These are phyloP conservation scores for Adelges cooleyi DNA, from an alignment of 1,140 invertebrate species.

Conservation along the genomic window DNA sequence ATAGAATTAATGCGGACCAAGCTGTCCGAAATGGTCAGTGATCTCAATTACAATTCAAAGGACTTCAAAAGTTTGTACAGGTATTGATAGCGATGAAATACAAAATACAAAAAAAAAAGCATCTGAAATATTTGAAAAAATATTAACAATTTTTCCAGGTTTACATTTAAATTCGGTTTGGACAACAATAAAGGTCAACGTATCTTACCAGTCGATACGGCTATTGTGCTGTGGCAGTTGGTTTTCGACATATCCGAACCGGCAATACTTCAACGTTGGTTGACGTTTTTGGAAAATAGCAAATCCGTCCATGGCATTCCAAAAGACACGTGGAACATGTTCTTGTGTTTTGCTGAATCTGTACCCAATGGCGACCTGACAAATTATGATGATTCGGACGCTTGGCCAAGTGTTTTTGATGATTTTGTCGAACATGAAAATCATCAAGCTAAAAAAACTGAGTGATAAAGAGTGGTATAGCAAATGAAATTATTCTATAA, in stretches of 20 bases:
- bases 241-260: conserved; percentile 82
- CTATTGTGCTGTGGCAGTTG: conserved; percentile 78
- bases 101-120: no score
- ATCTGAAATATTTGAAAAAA: no score
- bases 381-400: conserved; percentile 88
- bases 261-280: conserved; percentile 70
- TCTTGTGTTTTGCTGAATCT: conserved; percentile 86
- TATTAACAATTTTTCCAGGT: no score
- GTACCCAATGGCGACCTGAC: conserved; percentile 78
- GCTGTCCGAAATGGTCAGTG: conserved; percentile 67
- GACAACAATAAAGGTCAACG: conserved; percentile 75
- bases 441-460: conserved; percentile 80
- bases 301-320: conserved; percentile 75
- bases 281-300: conserved; percentile 77
- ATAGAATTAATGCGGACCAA: conserved; percentile 66
- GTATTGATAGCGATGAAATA: no score
- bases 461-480: conserved; percentile 33
- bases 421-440: conserved; percentile 98
- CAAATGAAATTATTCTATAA: no score
- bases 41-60: conserved; percentile 63
- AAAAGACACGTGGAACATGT: conserved; percentile 96
- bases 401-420: conserved; percentile 94
- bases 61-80: conserved; percentile 84
- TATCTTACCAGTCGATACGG: conserved; percentile 83
- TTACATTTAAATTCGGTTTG: conserved; percentile 74